A percentile compares a stretch with the other conserved stretches of the same genome.
Conservation (phyloP, 2,113 vertebrate genomes). For the Nettapus auritus region DNA sequence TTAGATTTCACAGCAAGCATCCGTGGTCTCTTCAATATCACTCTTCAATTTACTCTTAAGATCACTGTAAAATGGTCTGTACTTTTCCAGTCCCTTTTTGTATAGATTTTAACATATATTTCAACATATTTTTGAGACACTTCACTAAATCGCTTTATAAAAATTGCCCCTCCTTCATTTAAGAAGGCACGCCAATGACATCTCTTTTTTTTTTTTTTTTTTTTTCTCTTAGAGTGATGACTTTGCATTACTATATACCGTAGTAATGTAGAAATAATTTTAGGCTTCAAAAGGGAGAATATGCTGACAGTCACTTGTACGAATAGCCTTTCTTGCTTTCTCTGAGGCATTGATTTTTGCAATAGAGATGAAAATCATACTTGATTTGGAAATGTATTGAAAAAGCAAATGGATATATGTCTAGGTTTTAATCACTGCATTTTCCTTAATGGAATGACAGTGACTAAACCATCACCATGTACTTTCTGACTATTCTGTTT, state of each 20-base stretch:
- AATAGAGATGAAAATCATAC: background rate
- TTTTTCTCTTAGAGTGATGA: background rate
- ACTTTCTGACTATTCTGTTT: background rate
- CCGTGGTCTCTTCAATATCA: background rate
- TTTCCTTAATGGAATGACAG: background rate
- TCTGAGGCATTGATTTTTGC: background rate
- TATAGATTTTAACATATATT: background rate
- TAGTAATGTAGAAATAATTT: background rate
- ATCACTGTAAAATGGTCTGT: background rate
- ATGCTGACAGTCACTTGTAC: background rate
- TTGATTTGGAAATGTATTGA: background rate
- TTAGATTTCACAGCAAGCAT: background rate
- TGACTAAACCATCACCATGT: background rate
- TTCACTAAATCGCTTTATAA: background rate
- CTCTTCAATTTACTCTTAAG: background rate
- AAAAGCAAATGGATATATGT: background rate
- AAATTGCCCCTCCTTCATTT: background rate
- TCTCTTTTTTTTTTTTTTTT: background rate
- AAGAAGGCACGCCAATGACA: background rate
- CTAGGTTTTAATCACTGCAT: background rate
- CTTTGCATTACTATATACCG: background rate
- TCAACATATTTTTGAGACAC: background rate
- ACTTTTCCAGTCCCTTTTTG: background rate
- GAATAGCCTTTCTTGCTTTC: background rate
- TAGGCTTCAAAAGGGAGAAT: background rate